A percentile compares a stretch with the other conserved stretches of the same genome.
Conservation (phyloP, 2,888 invertebrate species). For the Cephalotes varians region DNA sequence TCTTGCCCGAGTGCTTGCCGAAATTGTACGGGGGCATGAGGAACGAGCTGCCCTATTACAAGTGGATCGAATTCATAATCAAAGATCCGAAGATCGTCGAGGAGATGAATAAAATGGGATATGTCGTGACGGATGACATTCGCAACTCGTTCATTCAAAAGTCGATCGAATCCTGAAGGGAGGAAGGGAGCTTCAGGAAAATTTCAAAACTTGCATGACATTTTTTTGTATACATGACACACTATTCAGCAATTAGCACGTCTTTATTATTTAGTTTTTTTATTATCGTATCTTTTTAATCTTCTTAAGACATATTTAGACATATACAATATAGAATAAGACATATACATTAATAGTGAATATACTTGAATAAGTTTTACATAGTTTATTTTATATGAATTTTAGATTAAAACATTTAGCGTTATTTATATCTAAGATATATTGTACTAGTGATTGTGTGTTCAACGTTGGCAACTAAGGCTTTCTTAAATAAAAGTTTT, state of each 20-base stretch:
- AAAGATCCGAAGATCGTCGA: slow-evolving; percentile 88
- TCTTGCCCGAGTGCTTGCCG: slow-evolving; percentile 90
- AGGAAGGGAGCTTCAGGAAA: not conserved
- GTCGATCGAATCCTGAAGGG: too few relatives aligned
- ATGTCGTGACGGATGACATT: slow-evolving; percentile 86
- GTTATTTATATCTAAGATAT: slow-evolving; percentile 11
- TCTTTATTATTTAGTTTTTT: not conserved
- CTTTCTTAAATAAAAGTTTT: slow-evolving; percentile 23
- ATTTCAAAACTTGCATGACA: slow-evolving; percentile 1
- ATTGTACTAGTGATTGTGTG: not conserved
- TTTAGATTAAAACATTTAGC: not conserved
- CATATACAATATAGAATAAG: too few relatives aligned
- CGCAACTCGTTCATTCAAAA: slow-evolving; percentile 38
- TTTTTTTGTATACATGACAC: not conserved
- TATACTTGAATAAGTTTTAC: not conserved
- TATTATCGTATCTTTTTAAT: not conserved
- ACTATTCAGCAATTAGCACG: not conserved
- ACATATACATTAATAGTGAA: too few relatives aligned
- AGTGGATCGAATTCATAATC: slow-evolving; percentile 90
- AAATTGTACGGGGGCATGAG: slow-evolving; percentile 90
- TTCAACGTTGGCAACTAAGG: slow-evolving; percentile 1
- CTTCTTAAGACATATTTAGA: too few relatives aligned
- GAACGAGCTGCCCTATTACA: slow-evolving; percentile 91
- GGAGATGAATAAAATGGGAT: slow-evolving; percentile 89
- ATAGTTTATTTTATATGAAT: not conserved